These are phyloP conservation scores for Gracilinanus agilis DNA, from an alignment of 2,113 vertebrate species.

Conservation along the genomic window DNA sequence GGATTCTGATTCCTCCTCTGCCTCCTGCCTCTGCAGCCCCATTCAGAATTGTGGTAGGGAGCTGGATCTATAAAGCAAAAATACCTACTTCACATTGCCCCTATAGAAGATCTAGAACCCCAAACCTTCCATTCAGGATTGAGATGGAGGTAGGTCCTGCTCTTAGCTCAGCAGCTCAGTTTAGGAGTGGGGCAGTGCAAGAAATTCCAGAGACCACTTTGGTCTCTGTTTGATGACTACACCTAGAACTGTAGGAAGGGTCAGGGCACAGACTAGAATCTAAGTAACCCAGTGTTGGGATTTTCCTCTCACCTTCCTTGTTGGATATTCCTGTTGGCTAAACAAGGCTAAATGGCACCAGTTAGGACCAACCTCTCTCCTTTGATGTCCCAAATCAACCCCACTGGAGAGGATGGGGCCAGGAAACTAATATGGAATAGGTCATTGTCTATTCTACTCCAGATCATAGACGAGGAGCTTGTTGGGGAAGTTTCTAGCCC, in stretches of 20 bases:
- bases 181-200: background rate
- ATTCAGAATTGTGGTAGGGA: background rate
- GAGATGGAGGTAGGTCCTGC: background rate
- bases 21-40: no score
- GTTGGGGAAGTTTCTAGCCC: background rate
- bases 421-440: background rate
- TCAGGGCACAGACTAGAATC: background rate
- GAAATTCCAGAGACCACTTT: background rate
- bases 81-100: background rate
- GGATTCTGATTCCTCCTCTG: background rate
- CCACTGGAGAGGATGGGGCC: background rate
- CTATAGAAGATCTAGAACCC: background rate
- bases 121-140: background rate
- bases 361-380: background rate
- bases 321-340: background rate
- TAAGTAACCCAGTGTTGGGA: background rate
- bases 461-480: background rate
- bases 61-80: background rate
- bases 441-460: background rate
- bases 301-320: background rate
- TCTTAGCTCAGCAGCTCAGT: background rate
- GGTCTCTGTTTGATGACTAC: background rate
- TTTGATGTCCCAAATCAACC: background rate
- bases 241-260: background rate
- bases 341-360: background rate